Base-by-base conservation (phyloP, 2,888 invertebrate genomes). In the Myopa tessellatipennis region DNA sequence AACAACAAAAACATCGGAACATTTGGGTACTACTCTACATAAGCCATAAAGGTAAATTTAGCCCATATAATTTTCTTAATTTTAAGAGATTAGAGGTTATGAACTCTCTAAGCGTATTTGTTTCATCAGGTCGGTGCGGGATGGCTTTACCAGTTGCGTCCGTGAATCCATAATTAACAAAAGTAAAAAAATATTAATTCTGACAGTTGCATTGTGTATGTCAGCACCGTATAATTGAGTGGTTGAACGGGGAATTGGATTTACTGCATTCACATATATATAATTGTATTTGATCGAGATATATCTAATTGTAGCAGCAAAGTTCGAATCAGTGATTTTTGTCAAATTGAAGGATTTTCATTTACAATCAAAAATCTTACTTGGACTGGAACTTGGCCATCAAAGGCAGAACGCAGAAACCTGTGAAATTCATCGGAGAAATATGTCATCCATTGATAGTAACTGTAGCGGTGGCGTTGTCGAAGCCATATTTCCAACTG, bases 401-500 rank as follows among this genome's bases (percentile, higher is more conserved):
- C 40, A 78, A 79, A 78, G 78, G 73, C 18, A 72, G 73, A 45
- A 74, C 76, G 50, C 73, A 78, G 65, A 36, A 78, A 71, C 36
- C 34, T 26, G 18, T 16, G 52, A 78, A 38, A n/a, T 63, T 50
- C 63, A 65, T 26, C 26, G 16, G 16, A 14, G 7, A 34, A 71
- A 65, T 38, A 75, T 75, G 75, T 40, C 75, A 45, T 68, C 69
- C 16, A 60, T 36, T 18, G 60, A 72, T 63, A 84, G 82, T 70
- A 81, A 83, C 75, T 82, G 83, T 78, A 87, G 83, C 83, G 84
- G 84, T 80, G 85, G 82, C 70, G 81, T 84, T 86, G 91, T 91
- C 82, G 92, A 92, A 89, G 90, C 90, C 87, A 91, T 93, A 84
- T 97, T 96, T 91, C 97, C 97, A 82, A 91, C 94, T 83, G 94